Evolutionary conservation across 1,140 invertebrate species (phyloP).

Genomic region (Marisa cornuarietis): DNA sequence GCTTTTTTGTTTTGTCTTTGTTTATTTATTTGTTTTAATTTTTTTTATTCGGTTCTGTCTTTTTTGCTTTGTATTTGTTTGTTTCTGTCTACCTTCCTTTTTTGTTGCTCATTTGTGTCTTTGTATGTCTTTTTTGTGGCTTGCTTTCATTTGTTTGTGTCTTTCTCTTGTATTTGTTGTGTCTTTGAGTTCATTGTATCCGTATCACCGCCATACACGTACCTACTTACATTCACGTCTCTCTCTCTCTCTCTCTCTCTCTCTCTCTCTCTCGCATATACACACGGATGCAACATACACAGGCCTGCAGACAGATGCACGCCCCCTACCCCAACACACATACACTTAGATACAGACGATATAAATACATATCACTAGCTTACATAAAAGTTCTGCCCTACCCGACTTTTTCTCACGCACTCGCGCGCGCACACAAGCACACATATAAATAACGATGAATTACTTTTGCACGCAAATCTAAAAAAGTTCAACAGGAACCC

Average conservation of each 20-base stretch:
- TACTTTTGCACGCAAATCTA: no score
- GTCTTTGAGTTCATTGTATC: neutral
- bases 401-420: no score
- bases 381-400: neutral
- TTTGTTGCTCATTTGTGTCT: neutral
- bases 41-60: no score
- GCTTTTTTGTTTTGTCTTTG: no score
- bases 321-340: neutral
- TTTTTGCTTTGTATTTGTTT: no score
- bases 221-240: neutral
- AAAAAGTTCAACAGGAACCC: no score
- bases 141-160: neutral
- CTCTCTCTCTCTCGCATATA: neutral
- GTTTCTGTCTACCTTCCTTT: neutral
- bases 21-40: no score
- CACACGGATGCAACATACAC: constrained; percentile 14
- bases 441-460: no score
- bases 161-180: neutral
- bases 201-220: neutral
- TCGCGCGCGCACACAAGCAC: no score
- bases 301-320: neutral
- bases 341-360: neutral
- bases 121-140: neutral
- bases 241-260: no score
- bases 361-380: neutral